phyloP scores from a whole-genome alignment of 64 coral and sea anemone genomes.

The Pocillopora verrucosa region DNA sequence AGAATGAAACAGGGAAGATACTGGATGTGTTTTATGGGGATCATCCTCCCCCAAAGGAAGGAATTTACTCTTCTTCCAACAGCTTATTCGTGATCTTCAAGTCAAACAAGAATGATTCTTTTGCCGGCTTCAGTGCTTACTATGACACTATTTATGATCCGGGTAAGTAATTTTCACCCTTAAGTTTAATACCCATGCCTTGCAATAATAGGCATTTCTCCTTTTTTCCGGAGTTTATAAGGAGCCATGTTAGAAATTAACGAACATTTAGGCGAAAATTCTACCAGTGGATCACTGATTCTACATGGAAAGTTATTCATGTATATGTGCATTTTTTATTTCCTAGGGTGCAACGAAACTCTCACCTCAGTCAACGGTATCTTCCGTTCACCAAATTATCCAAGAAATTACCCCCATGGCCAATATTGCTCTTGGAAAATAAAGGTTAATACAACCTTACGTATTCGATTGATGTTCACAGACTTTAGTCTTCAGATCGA shows the following conservation, averaged over 20 bases:
- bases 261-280: too few species aligned
- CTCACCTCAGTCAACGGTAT: background rate
- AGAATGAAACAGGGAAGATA: background rate
- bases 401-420: constrained; percentile 56
- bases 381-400: constrained; percentile 41
- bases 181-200: too few species aligned
- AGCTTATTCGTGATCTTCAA: background rate
- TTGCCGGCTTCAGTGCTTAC: background rate
- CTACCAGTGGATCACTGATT: too few species aligned
- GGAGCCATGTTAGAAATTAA: too few species aligned
- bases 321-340: background rate
- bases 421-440: constrained; percentile 62
- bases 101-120: background rate
- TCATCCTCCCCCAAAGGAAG: constrained; percentile 1
- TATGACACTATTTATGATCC: background rate
- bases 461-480: constrained; percentile 1
- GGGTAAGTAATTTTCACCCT: background rate
- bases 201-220: too few species aligned
- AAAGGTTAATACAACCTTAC: background rate
- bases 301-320: too few species aligned
- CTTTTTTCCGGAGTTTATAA: too few species aligned
- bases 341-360: constrained; percentile 42
- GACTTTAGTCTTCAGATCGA: background rate
- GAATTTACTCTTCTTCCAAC: background rate
- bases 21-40: background rate